These are phyloP conservation scores for Malacoctenus gilli DNA, from an alignment of 2,797 vertebrate species.

Conservation along the genomic window DNA sequence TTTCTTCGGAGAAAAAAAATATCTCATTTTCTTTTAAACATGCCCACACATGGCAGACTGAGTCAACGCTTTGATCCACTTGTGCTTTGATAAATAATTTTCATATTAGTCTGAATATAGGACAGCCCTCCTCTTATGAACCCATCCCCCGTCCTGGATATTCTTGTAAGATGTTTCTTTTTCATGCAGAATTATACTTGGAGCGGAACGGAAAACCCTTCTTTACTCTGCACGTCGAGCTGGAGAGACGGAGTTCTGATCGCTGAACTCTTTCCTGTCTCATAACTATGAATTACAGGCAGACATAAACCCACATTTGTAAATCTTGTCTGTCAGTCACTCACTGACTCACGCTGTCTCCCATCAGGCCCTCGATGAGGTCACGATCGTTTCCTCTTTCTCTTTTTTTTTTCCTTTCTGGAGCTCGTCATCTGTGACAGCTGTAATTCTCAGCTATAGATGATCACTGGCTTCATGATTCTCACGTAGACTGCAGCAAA, in stretches of 20 bases:
- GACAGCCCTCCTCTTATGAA: not conserved
- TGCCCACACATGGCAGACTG: slow-evolving; percentile 1
- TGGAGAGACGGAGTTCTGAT: not conserved
- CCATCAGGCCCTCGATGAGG: not conserved
- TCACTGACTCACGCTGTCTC: not conserved
- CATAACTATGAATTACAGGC: not conserved
- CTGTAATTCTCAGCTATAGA: not conserved
- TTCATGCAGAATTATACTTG: not conserved
- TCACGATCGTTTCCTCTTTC: not conserved
- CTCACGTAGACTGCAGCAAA: not conserved
- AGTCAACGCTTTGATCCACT: slow-evolving; percentile 32
- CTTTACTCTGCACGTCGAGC: not conserved
- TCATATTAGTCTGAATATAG: slow-evolving; percentile 1
- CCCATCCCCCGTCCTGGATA: no score
- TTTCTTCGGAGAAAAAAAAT: slow-evolving; percentile 11
- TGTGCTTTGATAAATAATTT: slow-evolving; percentile 36
- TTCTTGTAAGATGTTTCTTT: not conserved
- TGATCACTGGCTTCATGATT: slow-evolving; percentile 16
- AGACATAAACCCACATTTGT: slow-evolving; percentile 1
- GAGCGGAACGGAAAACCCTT: slow-evolving; percentile 1
- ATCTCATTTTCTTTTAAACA: slow-evolving; percentile 20
- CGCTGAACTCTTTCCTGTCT: not conserved
- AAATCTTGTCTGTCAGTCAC: not conserved
- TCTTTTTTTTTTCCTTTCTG: slow-evolving; percentile 17
- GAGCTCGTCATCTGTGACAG: slow-evolving; percentile 4